phyloP scores from a whole-genome alignment of 2,113 vertebrate genomes.

The Oryzias melastigma region DNA sequence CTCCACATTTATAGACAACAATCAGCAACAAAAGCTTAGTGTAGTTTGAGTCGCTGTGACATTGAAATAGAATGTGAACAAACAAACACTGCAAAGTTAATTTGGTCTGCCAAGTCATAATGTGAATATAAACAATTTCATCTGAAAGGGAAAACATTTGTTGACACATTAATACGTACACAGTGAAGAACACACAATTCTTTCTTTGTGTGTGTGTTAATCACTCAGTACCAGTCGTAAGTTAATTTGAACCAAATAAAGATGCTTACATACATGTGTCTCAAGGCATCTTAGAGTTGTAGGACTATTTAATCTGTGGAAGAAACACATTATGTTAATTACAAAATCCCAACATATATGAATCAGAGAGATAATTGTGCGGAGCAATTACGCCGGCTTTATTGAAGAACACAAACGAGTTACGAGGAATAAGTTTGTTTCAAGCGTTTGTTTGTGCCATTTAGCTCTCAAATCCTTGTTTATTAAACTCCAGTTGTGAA shows the following conservation, averaged over 20 bases:
- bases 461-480: slow-evolving; percentile 96
- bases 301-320: slow-evolving; percentile 93
- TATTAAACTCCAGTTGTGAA: slow-evolving; percentile 97
- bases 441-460: slow-evolving; percentile 97
- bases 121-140: slow-evolving; percentile 44
- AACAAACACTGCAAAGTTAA: slow-evolving; percentile 61
- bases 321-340: slow-evolving; percentile 95
- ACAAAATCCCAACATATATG: slow-evolving; percentile 94
- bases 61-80: slow-evolving; percentile 53
- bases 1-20: slow-evolving; percentile 19
- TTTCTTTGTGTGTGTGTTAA: slow-evolving; percentile 52
- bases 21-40: slow-evolving; percentile 18
- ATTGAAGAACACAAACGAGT: slow-evolving; percentile 97
- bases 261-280: slow-evolving; percentile 74
- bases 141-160: slow-evolving; percentile 49
- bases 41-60: slow-evolving; percentile 47
- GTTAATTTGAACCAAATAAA: slow-evolving; percentile 68
- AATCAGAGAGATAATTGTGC: slow-evolving; percentile 88
- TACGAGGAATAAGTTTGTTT: slow-evolving; percentile 94
- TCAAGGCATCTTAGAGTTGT: slow-evolving; percentile 77
- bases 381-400: slow-evolving; percentile 94
- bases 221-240: slow-evolving; percentile 56
- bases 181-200: slow-evolving; percentile 51
- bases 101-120: slow-evolving; percentile 49
- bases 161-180: slow-evolving; percentile 54